A percentile compares a stretch with the other conserved stretches of the same genome.
These are phyloP conservation scores for Probaryconus sp. DNA, from an alignment of 1,140 invertebrate genomes.

Conservation along the genomic window DNA sequence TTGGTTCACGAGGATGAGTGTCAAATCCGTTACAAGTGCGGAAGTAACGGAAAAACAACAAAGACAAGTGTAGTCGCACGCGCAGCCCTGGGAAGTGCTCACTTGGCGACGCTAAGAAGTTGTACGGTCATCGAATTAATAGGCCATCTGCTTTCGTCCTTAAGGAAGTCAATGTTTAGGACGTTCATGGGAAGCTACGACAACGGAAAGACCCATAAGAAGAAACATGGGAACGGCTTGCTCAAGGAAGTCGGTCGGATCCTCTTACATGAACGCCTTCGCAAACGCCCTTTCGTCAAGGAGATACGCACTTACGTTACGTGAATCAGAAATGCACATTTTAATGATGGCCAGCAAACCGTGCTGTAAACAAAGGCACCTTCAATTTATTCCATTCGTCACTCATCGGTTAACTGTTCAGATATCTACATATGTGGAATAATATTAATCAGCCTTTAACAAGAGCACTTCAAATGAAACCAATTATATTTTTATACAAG, in stretches of 20 bases:
- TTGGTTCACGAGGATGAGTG: no score
- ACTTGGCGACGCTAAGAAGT: conserved; percentile 38
- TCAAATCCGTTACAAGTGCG: conserved; percentile 36
- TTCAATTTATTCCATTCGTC: conserved; percentile 51
- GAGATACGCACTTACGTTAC: conserved; percentile 55
- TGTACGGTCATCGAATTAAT: conserved; percentile 74
- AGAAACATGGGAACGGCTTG: conserved; percentile 75
- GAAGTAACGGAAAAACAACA: conserved; percentile 58
- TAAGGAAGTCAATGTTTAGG: conserved; percentile 79
- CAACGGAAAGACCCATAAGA: conserved; percentile 77
- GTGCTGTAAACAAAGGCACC: conserved; percentile 49
- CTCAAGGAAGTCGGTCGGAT: conserved; percentile 65
- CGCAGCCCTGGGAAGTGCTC: conserved; percentile 56
- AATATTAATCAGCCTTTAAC: no score
- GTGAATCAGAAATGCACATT: conserved; percentile 56
- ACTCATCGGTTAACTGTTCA: conserved; percentile 11
- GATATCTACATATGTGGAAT: no score
- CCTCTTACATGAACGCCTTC: conserved; percentile 56
- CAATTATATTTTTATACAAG: no score
- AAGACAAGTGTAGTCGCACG: conserved; percentile 49
- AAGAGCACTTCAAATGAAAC: no score
- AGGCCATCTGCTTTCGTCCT: conserved; percentile 75
- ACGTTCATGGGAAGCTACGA: conserved; percentile 78
- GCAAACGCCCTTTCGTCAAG: conserved; percentile 52
- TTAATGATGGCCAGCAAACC: conserved; percentile 52